Evolutionary conservation across 2,888 invertebrate species (phyloP), one percentile per base, ranked within the genome.

Genomic region (Protula sp.): DNA sequence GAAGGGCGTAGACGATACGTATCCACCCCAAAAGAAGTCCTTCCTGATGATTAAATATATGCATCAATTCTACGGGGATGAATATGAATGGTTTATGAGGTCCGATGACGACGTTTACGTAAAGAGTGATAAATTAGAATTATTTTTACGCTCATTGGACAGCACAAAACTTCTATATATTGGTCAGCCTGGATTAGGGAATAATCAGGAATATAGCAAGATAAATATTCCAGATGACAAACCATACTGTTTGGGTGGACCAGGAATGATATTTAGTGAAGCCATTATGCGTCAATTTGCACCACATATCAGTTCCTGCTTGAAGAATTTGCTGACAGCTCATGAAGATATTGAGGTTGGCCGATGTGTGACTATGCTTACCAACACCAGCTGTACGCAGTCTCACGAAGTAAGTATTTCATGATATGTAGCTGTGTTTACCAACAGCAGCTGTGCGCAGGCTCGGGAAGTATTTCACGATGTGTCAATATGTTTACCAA

Each of bases 171-270:
- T 91, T 5, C 89, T 90, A 83, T 94, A 92, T 75, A 92, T 97
- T 67, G 85, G 85, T 9, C 85, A 85, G 70, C 57, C 65, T 9
- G 65, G 65, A 3, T 57, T 57, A 2, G 65, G 65, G 1, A 65
- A 61, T 47, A 64, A 59, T 65, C 83, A 92, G 66, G 97, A 98
- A 79, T 88, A 93, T 75, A 97, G 95, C 2, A 85, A 89, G 47
- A 82, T 98, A 30, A 89, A 91, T 27, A n/a, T n/a, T n/a, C n/a
- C n/a, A n/a, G n/a, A n/a, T n/a, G 69, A 75, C 78, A 97, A 98
- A 83, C 99, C 99, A 82, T 99, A 97, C 82, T 99, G 98, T 80
- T 99, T 99, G 99, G 99, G 99, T 30, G 99, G 99, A 0, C 97
- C 99, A 0, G 97, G 98, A 0, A 91, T 99, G 58, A 87, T 98